Conservation (phyloP, 2,113 vertebrate genomes). For the Falco punctatus region DNA sequence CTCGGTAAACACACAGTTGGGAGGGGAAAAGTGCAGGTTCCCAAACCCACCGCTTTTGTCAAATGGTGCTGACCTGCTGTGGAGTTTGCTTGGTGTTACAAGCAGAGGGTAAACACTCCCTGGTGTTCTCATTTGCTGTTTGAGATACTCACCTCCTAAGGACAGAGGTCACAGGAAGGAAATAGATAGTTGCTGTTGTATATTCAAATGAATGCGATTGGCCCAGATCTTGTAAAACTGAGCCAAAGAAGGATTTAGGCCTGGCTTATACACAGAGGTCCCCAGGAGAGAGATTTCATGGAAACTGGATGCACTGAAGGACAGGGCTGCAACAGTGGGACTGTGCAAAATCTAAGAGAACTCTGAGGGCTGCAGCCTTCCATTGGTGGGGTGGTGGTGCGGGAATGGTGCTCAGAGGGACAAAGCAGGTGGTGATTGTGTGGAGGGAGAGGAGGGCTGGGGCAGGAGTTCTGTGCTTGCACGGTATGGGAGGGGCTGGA, state of each 20-base stretch:
- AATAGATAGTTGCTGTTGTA: background rate
- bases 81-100: rapidly evolving
- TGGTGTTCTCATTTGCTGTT: background rate
- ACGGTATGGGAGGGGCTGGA: background rate
- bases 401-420: background rate
- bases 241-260: background rate
- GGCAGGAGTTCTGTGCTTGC: background rate
- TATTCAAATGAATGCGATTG: background rate
- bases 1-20: background rate
- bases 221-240: background rate
- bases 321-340: background rate
- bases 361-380: background rate
- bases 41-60: background rate
- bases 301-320: background rate
- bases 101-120: background rate
- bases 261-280: background rate
- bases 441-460: background rate
- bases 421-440: background rate
- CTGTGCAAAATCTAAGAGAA: background rate
- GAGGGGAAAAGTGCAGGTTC: background rate
- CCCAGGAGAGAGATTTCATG: background rate
- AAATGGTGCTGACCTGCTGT: background rate
- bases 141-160: background rate
- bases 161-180: background rate
- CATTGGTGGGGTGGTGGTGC: background rate